Evolutionary conservation across 2,888 invertebrate genomes (phyloP).

Genomic region (Spodoptera littoralis): DNA sequence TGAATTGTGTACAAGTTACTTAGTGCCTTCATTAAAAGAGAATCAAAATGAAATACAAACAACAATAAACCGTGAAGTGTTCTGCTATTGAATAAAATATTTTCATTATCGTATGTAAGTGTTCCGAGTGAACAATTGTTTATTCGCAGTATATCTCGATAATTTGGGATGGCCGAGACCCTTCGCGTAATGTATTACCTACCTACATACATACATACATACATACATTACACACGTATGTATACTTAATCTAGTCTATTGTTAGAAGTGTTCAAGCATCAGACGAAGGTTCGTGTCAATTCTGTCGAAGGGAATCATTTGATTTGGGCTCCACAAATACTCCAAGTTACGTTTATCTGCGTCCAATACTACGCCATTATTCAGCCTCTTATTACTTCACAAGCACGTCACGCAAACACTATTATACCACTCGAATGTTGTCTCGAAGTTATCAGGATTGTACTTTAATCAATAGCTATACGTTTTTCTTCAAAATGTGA

Average conservation of each 20-base stretch:
- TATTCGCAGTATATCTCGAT: neutral
- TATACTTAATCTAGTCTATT: slow-evolving; percentile 15
- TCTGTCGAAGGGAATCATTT: slow-evolving; percentile 33
- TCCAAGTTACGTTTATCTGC: slow-evolving; percentile 8
- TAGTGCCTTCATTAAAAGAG: too few relatives aligned
- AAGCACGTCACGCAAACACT: too few relatives aligned
- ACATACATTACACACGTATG: slow-evolving; percentile 2
- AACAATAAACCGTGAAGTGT: too few relatives aligned
- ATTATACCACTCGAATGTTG: too few relatives aligned
- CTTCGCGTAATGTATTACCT: slow-evolving; percentile 13
- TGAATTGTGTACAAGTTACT: too few relatives aligned
- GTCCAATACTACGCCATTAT: neutral
- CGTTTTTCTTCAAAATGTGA: too few relatives aligned
- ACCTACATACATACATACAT: neutral
- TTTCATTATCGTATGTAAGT: neutral
- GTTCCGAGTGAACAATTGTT: slow-evolving; percentile 8
- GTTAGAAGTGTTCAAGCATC: slow-evolving; percentile 24
- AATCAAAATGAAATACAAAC: too few relatives aligned
- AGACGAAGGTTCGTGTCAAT: slow-evolving; percentile 42
- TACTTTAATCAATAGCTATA: too few relatives aligned
- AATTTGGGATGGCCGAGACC: slow-evolving; percentile 1
- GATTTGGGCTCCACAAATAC: slow-evolving; percentile 36
- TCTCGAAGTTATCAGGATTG: too few relatives aligned
- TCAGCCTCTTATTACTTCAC: too few relatives aligned
- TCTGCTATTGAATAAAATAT: too few relatives aligned